Evolutionary conservation across 2,797 vertebrate species (phyloP).

Genomic region (Darevskia mixta): DNA sequence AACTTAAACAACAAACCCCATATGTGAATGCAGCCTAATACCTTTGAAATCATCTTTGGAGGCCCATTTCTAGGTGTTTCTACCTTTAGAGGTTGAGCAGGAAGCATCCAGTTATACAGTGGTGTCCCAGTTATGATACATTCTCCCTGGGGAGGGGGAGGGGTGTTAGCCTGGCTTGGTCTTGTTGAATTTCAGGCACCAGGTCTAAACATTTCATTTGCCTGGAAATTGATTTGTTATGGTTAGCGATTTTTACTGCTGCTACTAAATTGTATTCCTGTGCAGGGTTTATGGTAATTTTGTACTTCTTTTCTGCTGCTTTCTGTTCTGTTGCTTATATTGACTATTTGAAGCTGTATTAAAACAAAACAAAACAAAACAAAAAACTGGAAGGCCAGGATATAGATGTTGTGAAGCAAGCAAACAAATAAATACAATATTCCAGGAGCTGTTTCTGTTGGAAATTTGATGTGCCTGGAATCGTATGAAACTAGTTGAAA

Average conservation of each 20-base stretch:
- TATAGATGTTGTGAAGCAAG: neutral
- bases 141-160: neutral
- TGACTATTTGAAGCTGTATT: neutral
- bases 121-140: neutral
- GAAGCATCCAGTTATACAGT: neutral
- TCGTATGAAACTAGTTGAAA: neutral
- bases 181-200: neutral
- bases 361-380: neutral
- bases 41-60: neutral
- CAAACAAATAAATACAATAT: conserved; percentile 9
- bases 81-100: neutral
- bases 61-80: neutral
- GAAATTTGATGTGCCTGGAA: neutral
- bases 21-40: no score
- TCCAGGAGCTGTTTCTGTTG: neutral
- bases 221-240: neutral
- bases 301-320: neutral
- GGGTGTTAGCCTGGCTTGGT: neutral
- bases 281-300: neutral
- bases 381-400: neutral
- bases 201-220: neutral
- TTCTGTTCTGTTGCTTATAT: neutral
- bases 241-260: neutral
- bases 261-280: neutral
- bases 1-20: no score